Evolutionary conservation across 2,113 vertebrate genomes (phyloP).

Genomic region (Brachirus orientalis): DNA sequence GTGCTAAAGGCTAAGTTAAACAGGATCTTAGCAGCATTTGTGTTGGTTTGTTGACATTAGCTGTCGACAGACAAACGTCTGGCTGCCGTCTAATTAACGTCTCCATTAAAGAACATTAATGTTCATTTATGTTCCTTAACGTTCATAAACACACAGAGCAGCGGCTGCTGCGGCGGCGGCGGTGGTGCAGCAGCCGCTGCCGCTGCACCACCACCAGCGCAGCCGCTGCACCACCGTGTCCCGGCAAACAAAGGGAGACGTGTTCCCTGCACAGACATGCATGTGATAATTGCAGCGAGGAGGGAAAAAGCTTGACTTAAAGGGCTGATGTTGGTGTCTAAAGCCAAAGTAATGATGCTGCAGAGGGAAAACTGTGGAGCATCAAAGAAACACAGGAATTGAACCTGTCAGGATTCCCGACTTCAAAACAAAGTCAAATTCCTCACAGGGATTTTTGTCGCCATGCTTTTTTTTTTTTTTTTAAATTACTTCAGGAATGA

Average conservation of each 20-base stretch:
- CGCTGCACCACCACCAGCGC: too few species aligned
- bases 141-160: not conserved
- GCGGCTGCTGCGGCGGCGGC: too few species aligned
- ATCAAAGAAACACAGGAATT: constrained; percentile 40
- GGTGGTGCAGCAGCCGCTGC: too few species aligned
- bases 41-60: constrained; percentile 40
- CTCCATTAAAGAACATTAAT: constrained; percentile 27
- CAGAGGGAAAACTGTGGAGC: constrained; percentile 7
- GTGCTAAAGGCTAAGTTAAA: constrained; percentile 54
- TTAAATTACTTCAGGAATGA: too few species aligned
- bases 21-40: constrained; percentile 27
- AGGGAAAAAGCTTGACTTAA: constrained; percentile 38
- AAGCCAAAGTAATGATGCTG: constrained; percentile 66
- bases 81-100: not conserved
- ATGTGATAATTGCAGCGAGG: constrained; percentile 57
- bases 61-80: constrained; percentile 5
- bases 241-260: too few species aligned
- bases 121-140: constrained; percentile 32
- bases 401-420: constrained; percentile 39
- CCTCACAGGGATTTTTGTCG: not conserved
- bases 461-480: not conserved
- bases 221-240: too few species aligned
- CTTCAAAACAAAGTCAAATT: constrained; percentile 30
- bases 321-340: too few species aligned
- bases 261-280: constrained; percentile 62